phyloP scores from a whole-genome alignment of 2,888 invertebrate genomes.

The Habrosyne pyritoides region DNA sequence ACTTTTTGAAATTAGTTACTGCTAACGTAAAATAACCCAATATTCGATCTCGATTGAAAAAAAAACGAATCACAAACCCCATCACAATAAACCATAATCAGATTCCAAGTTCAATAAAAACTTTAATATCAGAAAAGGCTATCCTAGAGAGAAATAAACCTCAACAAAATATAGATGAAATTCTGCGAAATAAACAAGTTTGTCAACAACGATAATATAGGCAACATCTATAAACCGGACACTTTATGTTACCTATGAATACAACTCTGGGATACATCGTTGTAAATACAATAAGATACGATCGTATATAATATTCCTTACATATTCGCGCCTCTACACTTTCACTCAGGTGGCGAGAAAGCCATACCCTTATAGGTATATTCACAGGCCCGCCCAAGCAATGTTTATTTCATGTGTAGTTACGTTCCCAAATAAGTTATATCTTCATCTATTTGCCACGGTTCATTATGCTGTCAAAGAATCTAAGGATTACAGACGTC shows the following conservation, averaged over 20 bases:
- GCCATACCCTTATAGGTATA: conserved; percentile 32
- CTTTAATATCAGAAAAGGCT: no score
- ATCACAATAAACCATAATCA: no score
- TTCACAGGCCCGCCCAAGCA: conserved; percentile 14
- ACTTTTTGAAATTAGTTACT: no score
- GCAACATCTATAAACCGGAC: neutral
- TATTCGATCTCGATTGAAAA: no score
- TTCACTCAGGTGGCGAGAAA: conserved; percentile 44
- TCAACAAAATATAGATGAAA: neutral
- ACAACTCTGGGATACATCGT: conserved; percentile 3
- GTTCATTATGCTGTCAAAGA: neutral
- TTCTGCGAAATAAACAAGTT: neutral
- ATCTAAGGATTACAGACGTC: neutral
- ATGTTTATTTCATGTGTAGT: conserved; percentile 32
- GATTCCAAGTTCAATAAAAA: no score
- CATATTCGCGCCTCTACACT: conserved; percentile 38
- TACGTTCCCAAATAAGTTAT: conserved; percentile 29
- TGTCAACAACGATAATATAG: neutral
- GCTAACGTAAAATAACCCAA: no score
- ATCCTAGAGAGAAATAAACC: neutral
- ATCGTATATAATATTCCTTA: conserved; percentile 36
- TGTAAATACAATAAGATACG: conserved; percentile 14
- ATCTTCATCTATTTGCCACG: conserved; percentile 2
- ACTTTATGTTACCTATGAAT: neutral
- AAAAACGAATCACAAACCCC: no score